phyloP scores from a whole-genome alignment of 1,140 invertebrate species.

The Caenorhabditis elegans region WBcel235 BX284603.4:3923001-3923500 shows the following conservation, averaged over 20 bases:
- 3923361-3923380: too few species aligned
- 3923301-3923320: not conserved
- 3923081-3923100: conserved; percentile 67
- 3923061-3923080: conserved; percentile 61
- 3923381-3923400: too few species aligned
- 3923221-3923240: conserved; percentile 57
- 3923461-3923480: not conserved
- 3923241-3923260: conserved; percentile 57
- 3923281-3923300: not conserved
- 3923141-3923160: not conserved
- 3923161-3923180: too few species aligned
- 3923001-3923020: conserved; percentile 63
- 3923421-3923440: too few species aligned
- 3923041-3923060: conserved; percentile 53
- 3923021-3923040: conserved; percentile 63
- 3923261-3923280: not conserved
- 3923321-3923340: too few species aligned
- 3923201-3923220: conserved; percentile 61
- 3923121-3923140: conserved; percentile 52
- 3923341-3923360: too few species aligned
- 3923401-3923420: too few species aligned
- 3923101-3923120: conserved; percentile 53
- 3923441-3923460: not conserved
- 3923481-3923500: conserved; percentile 57
- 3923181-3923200: conserved; percentile 56